Conservation (phyloP, 2,888 invertebrate genomes). For the Dione juno region DNA sequence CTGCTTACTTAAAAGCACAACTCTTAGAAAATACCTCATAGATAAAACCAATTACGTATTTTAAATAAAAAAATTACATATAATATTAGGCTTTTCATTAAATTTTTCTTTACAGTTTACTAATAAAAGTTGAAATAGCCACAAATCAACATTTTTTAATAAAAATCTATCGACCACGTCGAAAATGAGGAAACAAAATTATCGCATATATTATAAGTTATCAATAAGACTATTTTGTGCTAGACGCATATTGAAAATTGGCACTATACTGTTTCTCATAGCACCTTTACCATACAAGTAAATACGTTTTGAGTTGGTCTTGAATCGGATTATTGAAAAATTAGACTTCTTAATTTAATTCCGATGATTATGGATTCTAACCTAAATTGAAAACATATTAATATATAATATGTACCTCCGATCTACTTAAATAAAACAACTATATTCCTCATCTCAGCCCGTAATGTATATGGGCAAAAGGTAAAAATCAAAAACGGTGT, state of each 20-base stretch:
- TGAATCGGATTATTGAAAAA: background rate
- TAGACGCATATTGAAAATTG: slow-evolving; percentile 54
- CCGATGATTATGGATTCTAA: background rate
- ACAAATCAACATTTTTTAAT: slow-evolving; percentile 1
- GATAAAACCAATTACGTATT: slow-evolving; percentile 6
- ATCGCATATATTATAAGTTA: background rate
- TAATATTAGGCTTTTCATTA: background rate
- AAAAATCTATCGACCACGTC: background rate
- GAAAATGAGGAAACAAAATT: background rate
- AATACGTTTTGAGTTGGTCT: slow-evolving; percentile 15
- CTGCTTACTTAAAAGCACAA: background rate
- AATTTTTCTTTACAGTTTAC: background rate
- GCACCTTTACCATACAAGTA: slow-evolving; percentile 54
- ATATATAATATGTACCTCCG: no score
- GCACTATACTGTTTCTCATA: slow-evolving; percentile 61
- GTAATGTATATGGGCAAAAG: background rate
- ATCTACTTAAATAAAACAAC: background rate
- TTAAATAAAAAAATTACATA: background rate
- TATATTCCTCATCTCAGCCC: background rate
- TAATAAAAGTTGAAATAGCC: background rate
- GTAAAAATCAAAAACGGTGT: background rate
- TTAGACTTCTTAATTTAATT: background rate
- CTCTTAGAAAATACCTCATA: background rate
- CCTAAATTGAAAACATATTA: background rate
- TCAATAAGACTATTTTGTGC: slow-evolving; percentile 43